Evolutionary conservation across 2,888 invertebrate species (phyloP), one percentile per base, ranked within the genome.

Genomic region (Microplitis manilae): DNA sequence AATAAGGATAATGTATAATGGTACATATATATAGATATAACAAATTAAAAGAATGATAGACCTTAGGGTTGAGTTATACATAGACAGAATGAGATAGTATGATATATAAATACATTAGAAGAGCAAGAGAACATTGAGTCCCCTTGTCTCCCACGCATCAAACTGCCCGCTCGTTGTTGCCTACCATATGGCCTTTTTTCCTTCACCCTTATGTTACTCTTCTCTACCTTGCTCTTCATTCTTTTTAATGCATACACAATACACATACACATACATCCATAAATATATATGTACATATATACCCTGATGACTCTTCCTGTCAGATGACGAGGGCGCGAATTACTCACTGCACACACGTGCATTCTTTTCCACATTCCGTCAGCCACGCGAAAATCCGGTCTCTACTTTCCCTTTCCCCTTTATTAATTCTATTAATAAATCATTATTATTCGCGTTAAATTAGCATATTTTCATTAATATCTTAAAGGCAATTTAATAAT

Each of bases 151-250:
- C 84, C 85, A 85, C 86, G 85, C 84, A 81, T 75, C 79, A 79
- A 83, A 82, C 81, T 82, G 84, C 81, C 84, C 79, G 79, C 78
- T 76, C 78, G 79, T 74, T 83, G 83, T 85, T 86, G 86, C 84
- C 84, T 84, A 85, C 87, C 87, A 88, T 88, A 88, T 88, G 87
- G 86, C 84, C 84, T 84, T 84, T 83, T 73, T 73, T 73, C 50
- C 74, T 76, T 68, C 73, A 79, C 77, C 77, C 79, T 73, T 77
- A 68, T 80, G 59, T 41, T 64, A 68, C 62, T 62, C 64, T 68
- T 60, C 70, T 41, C 68, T 39, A 60, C 39, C 73, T 39, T 60
- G 64, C 68, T 68, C 30, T 17, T 74, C 75, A 40, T 30, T 69
- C 68, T 64, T 72, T 77, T 73, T 69, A 61, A 62, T 40, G 61